phyloP scores from a whole-genome alignment of 2,888 invertebrate species.

The Drosophila peninsularis region DNA sequence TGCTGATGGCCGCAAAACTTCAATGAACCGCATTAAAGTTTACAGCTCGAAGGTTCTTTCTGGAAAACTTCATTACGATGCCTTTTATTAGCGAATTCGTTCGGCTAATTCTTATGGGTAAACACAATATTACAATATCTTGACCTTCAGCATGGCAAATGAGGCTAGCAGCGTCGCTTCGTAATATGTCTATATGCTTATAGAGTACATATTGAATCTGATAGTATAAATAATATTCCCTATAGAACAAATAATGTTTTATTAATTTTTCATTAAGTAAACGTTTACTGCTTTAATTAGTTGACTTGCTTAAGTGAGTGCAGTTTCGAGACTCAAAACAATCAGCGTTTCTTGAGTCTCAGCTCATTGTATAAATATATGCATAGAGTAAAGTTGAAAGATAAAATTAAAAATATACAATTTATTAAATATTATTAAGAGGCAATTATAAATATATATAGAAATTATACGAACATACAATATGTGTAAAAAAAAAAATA shows the following conservation, averaged over 20 bases:
- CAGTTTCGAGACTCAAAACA: not conserved
- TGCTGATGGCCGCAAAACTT: slow-evolving; percentile 24
- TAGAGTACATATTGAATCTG: not conserved
- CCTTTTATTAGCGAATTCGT: slow-evolving; percentile 31
- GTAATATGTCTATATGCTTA: not conserved
- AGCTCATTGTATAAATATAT: too few species aligned
- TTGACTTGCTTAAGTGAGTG: not conserved
- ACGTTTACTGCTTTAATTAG: not conserved
- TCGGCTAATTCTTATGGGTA: slow-evolving; percentile 33
- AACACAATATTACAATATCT: slow-evolving; percentile 21
- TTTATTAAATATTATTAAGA: too few species aligned
- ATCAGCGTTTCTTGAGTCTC: not conserved
- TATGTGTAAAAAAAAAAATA: too few species aligned
- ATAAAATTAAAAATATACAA: too few species aligned
- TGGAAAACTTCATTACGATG: slow-evolving; percentile 25
- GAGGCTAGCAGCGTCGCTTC: slow-evolving; percentile 6
- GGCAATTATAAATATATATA: too few species aligned
- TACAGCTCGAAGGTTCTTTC: slow-evolving; percentile 38
- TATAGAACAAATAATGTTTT: not conserved
- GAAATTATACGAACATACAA: too few species aligned
- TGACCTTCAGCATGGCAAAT: slow-evolving; percentile 42
- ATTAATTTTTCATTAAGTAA: not conserved
- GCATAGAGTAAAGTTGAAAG: too few species aligned
- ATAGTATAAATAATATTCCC: not conserved
- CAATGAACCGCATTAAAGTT: slow-evolving; percentile 38